phyloP scores from a whole-genome alignment of 2,797 vertebrate species.

The Hemibagrus guttatus region DNA sequence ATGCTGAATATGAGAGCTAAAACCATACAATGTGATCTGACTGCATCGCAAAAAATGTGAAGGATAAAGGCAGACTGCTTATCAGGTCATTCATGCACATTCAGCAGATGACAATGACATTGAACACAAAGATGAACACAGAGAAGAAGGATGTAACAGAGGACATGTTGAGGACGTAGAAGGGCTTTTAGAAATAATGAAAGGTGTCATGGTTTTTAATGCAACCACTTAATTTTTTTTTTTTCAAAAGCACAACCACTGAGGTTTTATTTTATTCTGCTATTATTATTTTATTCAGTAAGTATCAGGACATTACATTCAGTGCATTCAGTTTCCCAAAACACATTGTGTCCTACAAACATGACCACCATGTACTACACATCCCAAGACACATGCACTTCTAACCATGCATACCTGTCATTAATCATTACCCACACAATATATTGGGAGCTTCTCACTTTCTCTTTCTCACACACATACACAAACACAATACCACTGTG shows the following conservation, averaged over 20 bases:
- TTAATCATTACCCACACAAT: no score
- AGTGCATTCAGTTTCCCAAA: no score
- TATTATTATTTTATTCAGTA: no score
- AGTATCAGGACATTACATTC: no score
- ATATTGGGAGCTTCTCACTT: no score
- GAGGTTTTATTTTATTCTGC: no score
- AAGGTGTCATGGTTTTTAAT: neutral
- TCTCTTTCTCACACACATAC: no score
- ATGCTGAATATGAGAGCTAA: neutral
- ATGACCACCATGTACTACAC: no score
- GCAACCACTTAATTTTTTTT: neutral
- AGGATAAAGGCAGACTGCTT: neutral
- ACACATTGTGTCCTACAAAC: no score
- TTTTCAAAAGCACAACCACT: neutral
- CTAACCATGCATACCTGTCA: no score
- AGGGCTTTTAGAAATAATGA: neutral
- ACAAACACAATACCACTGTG: no score
- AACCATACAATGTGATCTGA: slow-evolving; percentile 24
- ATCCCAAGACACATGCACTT: no score
- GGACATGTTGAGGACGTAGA: neutral
- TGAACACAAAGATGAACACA: neutral
- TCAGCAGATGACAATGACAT: neutral
- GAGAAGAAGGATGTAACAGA: neutral
- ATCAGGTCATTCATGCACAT: slow-evolving; percentile 4
- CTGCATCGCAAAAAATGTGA: slow-evolving; percentile 9